Base-by-base conservation (phyloP, 2,113 vertebrate species). In the Stomatorhinus ivindoensis region DNA sequence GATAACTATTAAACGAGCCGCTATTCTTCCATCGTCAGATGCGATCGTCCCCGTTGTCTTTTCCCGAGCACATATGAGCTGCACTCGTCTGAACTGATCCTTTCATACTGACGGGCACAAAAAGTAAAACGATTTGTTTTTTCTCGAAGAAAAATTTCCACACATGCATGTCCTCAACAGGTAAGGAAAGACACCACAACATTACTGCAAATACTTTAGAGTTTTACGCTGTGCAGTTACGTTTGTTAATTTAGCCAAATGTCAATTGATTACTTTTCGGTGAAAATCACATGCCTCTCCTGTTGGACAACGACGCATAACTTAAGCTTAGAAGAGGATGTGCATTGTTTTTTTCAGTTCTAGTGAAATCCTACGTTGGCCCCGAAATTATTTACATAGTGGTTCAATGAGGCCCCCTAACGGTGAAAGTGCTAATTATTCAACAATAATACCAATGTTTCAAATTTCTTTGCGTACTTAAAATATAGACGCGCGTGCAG, bases 351-450 rank as follows among this genome's bases (percentile, higher is more conserved):
- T 35, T 83, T 83, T 84, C 39, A 84, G 19, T n/a, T 31, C 2
- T 4, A 19, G 24, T 24, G 35, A 55, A 87, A 55, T 19, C 35
- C 17, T 35, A 39, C 13, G 27, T 55, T 55, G 17, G 58, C 51
- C 13, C 27, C 13, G 27, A 87, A 55, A 58, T 55, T 21, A 55
- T 87, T 86, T 24, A 24, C 51, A 39, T 42, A 61, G 50, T 87
- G 35, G 86, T n/a, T 87, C 50, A 87, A 55, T 55, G 86, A 58
- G 86, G 86, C 86, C 86, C 61, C 86, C 86, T 58, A 87, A 61
- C 21, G 86, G 86, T 35, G 6, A 87, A 87, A 87, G 82, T 84
- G 42, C 10, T 10, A 13, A 47, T n/a, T 84, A 47, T 24, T 47
- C 39, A 46, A 84, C 82, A 46, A 3, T 24, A n/a, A 84, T 17